phyloP scores from a whole-genome alignment of 30 jellyfish, hydroid and myxozoan genomes.

The Cassiopea xamachana region DNA sequence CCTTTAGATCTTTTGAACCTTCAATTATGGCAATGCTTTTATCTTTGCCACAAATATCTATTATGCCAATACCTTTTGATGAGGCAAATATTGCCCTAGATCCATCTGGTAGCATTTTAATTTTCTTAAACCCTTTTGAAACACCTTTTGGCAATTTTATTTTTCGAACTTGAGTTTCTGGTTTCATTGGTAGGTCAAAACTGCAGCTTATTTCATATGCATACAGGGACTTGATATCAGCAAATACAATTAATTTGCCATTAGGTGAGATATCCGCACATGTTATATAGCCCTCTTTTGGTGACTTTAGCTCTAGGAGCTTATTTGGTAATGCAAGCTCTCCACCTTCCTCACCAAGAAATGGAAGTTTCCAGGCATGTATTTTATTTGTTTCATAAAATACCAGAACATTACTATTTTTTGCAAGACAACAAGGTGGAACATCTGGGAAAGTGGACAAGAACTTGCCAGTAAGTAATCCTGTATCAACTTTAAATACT shows the following conservation, averaged over 20 bases:
- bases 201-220: slow-evolving; percentile 1
- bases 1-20: neutral
- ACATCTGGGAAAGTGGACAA: slow-evolving; percentile 27
- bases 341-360: neutral
- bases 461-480: neutral
- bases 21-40: neutral
- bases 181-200: neutral
- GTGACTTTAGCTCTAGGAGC: slow-evolving; percentile 60
- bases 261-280: slow-evolving; percentile 70
- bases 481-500: neutral
- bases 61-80: slow-evolving; percentile 19
- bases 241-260: slow-evolving; percentile 62
- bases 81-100: slow-evolving; percentile 25
- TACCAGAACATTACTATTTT: slow-evolving; percentile 41
- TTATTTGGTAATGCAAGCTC: slow-evolving; percentile 21
- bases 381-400: slow-evolving; percentile 47
- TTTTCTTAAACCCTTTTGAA: slow-evolving; percentile 36
- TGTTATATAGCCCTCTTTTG: slow-evolving; percentile 33
- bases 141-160: slow-evolving; percentile 20
- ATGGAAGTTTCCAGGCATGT: slow-evolving; percentile 77
- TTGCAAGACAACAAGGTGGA: slow-evolving; percentile 52
- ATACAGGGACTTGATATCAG: slow-evolving; percentile 35
- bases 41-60: neutral
- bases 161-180: slow-evolving; percentile 26
- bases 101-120: slow-evolving; percentile 55